These are phyloP conservation scores for Cephalopholis sonnerati DNA, from an alignment of 2,113 vertebrate species.

Conservation along the genomic window DNA sequence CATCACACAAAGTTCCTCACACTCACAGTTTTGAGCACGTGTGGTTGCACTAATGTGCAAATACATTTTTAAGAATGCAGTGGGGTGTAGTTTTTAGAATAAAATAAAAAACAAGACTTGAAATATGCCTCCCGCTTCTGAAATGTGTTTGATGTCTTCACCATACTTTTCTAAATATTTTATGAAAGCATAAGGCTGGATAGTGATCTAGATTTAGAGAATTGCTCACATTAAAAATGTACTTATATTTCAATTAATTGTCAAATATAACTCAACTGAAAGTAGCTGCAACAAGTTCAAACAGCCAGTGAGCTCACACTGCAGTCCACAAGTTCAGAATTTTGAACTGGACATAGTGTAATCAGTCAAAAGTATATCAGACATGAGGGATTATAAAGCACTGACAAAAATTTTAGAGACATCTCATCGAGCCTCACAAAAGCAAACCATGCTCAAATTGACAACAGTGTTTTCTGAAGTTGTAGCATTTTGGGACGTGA, in stretches of 20 bases:
- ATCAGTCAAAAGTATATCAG: not conserved
- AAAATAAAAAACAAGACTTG: too few relatives aligned
- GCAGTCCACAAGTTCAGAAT: not conserved
- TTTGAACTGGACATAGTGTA: too few relatives aligned
- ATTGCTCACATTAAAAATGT: not conserved
- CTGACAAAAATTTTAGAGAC: not conserved
- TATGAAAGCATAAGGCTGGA: not conserved
- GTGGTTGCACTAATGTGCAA: not conserved
- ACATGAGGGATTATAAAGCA: not conserved
- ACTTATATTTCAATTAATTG: too few relatives aligned
- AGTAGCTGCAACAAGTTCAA: not conserved
- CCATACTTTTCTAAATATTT: not conserved
- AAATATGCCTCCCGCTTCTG: not conserved
- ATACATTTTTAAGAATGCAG: not conserved
- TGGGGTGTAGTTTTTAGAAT: not conserved
- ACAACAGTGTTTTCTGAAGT: not conserved
- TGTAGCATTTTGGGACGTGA: not conserved
- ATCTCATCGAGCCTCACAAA: not conserved
- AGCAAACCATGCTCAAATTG: not conserved
- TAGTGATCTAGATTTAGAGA: not conserved
- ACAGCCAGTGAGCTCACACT: not conserved
- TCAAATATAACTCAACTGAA: not conserved
- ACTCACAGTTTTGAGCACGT: not conserved
- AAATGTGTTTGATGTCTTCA: not conserved
- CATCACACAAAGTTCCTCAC: slow-evolving; percentile 1